These are phyloP conservation scores for Kryphioiulus occultus DNA, from an alignment of 2,888 invertebrate species.

Conservation along the genomic window DNA sequence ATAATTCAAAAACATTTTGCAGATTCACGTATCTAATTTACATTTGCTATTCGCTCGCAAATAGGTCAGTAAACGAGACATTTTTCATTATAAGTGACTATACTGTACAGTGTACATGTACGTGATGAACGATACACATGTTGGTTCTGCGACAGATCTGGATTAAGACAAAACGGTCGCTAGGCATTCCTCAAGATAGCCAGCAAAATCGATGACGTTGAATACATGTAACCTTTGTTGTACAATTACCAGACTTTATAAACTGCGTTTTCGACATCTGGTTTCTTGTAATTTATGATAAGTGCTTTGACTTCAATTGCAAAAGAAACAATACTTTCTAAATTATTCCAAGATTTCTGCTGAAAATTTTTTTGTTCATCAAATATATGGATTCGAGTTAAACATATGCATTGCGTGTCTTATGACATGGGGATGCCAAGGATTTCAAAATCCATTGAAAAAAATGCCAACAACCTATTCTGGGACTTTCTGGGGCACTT, in stretches of 20 bases:
- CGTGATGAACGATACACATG: not conserved
- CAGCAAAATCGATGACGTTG: not conserved
- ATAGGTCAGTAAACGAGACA: not conserved
- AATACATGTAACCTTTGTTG: not conserved
- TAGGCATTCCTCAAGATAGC: not conserved
- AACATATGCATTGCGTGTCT: too few relatives aligned
- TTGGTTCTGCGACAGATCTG: not conserved
- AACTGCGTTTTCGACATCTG: not conserved
- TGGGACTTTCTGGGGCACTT: too few relatives aligned
- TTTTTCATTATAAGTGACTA: not conserved
- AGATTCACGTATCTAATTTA: not conserved
- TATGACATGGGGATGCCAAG: too few relatives aligned
- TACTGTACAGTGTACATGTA: too few relatives aligned
- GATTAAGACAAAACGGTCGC: not conserved
- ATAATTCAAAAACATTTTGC: not conserved
- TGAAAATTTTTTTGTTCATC: too few relatives aligned
- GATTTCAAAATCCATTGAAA: too few relatives aligned
- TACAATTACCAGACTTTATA: slow-evolving; percentile 20
- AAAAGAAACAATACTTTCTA: too few relatives aligned
- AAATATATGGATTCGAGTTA: too few relatives aligned
- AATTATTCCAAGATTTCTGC: too few relatives aligned
- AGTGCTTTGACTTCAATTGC: too few relatives aligned
- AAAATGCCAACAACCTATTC: too few relatives aligned
- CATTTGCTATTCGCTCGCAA: not conserved
- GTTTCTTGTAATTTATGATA: not conserved